Base-by-base conservation (phyloP, 1,140 invertebrate genomes). In the Philaenus spumarius region DNA sequence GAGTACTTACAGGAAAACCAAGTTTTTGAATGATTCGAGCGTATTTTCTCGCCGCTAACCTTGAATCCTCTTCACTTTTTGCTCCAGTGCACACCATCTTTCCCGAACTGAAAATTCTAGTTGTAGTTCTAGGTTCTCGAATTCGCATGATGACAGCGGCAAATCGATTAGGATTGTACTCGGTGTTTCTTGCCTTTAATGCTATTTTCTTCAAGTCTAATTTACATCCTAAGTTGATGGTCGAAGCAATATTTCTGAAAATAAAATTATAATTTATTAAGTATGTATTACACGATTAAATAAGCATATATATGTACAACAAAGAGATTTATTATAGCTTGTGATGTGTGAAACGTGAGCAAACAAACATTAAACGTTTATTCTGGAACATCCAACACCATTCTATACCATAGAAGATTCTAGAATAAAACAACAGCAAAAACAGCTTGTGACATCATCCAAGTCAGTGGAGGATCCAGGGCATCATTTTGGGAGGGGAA, bases 71-170 rank as follows among this genome's bases (percentile, higher is more conserved):
- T 79, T 99, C 97, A 80, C 94, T 98, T 78, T 99, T 99, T 0
- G 97, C 97, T 15, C 97, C 97, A 1, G 97, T 99, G 72, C 97
- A 99, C 0, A 99, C 97, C 97, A 99, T 99, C 83, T 99, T 99
- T 0, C 97, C 97, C 39, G 96, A 98, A 68, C 94, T 97, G 71
- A 99, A 99, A 64, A 99, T 99, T 11, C 99, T 75, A 12, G 97
- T 97, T 20, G 97, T 99, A 2, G 97, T 99, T 64, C 97, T 78
- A 0, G 97, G 97, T 71, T 99, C 95, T 71, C 97, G 80, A 69
- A 99, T 99, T 71, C 97, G 81, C 97, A 99, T 99, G 55, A 99
- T 99, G 0, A 99, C 97, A 61, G 97, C 97, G 46, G 97, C 97
- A 82, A 99, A 99, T 72, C 97, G 87, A 77, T 99, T 99, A 24